phyloP scores from a whole-genome alignment of 30 jellyfish, hydroid and myxozoan genomes.

The Turritopsis rubra region DNA sequence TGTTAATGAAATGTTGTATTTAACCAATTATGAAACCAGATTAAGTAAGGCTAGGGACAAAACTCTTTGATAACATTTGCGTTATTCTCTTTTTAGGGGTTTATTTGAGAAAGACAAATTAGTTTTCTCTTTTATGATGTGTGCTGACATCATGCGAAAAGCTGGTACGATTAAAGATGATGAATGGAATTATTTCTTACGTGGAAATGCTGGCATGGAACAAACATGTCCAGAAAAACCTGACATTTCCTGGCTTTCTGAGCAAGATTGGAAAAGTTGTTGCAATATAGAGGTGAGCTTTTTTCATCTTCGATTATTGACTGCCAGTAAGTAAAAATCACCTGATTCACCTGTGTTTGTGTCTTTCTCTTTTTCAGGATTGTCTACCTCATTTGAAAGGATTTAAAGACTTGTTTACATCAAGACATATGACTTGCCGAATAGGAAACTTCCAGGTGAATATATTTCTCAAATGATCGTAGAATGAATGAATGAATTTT shows the following conservation, averaged over 20 bases:
- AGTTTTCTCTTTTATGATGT: slow-evolving; percentile 87
- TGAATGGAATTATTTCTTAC: slow-evolving; percentile 82
- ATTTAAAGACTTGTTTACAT: slow-evolving; percentile 20
- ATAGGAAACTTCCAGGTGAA: slow-evolving; percentile 51
- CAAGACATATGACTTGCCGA: slow-evolving; percentile 21
- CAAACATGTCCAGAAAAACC: slow-evolving; percentile 66
- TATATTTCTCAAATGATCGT: no score
- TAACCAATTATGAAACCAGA: no score
- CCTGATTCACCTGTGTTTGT: no score
- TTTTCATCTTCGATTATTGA: no score
- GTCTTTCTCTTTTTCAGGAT: slow-evolving; percentile 18
- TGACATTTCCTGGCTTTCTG: slow-evolving; percentile 56
- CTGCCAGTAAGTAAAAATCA: no score
- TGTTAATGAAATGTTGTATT: background rate
- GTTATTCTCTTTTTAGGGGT: slow-evolving; percentile 46
- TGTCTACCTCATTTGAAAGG: slow-evolving; percentile 26
- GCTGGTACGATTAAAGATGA: slow-evolving; percentile 43
- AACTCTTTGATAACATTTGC: no score
- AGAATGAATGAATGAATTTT: no score
- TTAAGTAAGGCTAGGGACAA: no score
- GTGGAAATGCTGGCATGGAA: slow-evolving; percentile 72
- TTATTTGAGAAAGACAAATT: slow-evolving; percentile 85
- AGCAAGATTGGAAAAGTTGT: slow-evolving; percentile 80
- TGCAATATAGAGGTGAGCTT: slow-evolving; percentile 71
- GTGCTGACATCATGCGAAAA: slow-evolving; percentile 85